Base-by-base conservation (phyloP, 2,113 vertebrate species). In the Tachuris rubrigastra region DNA sequence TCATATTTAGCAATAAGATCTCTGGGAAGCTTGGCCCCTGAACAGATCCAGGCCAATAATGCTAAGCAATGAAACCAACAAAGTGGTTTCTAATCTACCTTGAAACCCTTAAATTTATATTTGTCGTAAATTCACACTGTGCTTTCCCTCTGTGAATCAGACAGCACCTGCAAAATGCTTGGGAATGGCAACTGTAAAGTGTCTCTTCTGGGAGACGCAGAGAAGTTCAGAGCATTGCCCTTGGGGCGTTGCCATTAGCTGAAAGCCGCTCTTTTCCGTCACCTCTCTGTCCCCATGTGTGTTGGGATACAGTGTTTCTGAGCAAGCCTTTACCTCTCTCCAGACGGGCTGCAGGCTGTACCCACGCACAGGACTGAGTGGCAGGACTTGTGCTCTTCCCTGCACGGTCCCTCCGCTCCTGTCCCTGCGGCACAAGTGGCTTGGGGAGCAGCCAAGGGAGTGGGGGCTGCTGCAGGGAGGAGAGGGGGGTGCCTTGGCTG, bases 341-440 rank as follows among this genome's bases (percentile, higher is more conserved):
- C 4, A 33, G 6, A 13, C 1, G 2, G 15, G 42, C 68, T 58
- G 37, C 28, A 9, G 63, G 50, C 62, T 66, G 44, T 21, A 5
- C 28, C 35, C 9, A 2, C 2, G 2, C 28, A 2, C 37, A 14
- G 22, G 52, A 17, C 14, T 2, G 16, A 44, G 55, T 3, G 1
- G 7, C 44, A 4, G 75, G 63, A 76, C 52, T 27, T 46, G 65
- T 46, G 24, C 33, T 66, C 10, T 47, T 3, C 0, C 24, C 39
- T 28, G 22, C 37, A 0, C 0, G 1, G 21, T 46, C 68, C 37
- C 3, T 46, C 55, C 3, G 0, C 55, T 79, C 55, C 55, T 1
- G 0, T 22, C 49, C 33, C 62, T 47, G 56, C 0, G 1, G 42
- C 10, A 3, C 2, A 0, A 9, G 3, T 0, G 5, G 78, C 46